Percentiles rank a stretch among this genome's conserved stretches.
phyloP scores from a whole-genome alignment of 2,797 vertebrate species.

The Falco biarmicus region DNA sequence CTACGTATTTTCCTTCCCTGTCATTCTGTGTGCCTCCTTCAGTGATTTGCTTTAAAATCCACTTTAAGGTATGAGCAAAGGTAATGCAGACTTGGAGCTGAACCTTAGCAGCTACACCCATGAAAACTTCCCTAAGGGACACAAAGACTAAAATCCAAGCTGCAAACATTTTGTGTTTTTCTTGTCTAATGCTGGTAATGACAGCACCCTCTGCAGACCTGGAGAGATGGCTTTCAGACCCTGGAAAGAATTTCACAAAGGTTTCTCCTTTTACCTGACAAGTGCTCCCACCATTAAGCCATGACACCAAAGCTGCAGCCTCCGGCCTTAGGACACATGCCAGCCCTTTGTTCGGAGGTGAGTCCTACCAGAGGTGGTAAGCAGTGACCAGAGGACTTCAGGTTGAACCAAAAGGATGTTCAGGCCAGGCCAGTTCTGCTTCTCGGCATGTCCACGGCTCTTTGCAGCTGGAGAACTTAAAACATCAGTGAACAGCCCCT shows the following conservation, averaged over 20 bases:
- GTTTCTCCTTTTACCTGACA: not conserved
- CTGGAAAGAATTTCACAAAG: not conserved
- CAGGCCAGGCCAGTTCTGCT: not conserved
- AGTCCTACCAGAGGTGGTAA: not conserved
- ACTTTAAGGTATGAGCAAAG: not conserved
- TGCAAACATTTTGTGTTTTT: not conserved
- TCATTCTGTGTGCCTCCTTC: not conserved
- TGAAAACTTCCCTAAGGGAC: not conserved
- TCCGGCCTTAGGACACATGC: not conserved
- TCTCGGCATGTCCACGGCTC: not conserved
- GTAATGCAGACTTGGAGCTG: not conserved
- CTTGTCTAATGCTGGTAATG: no score
- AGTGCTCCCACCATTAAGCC: not conserved
- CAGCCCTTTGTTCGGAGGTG: not conserved
- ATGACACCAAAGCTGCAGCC: not conserved
- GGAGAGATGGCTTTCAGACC: not conserved
- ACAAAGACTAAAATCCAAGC: not conserved
- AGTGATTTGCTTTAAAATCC: not conserved
- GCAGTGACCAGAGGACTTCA: not conserved
- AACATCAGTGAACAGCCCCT: not conserved
- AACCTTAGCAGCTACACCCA: not conserved
- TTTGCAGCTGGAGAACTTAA: not conserved
- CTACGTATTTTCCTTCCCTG: not conserved
- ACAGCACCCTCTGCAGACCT: not conserved
- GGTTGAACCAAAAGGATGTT: not conserved